Percentiles rank a stretch among this genome's conserved stretches.
phyloP scores from a whole-genome alignment of 2,113 vertebrate species.

The Neodontobutis hainanensis region DNA sequence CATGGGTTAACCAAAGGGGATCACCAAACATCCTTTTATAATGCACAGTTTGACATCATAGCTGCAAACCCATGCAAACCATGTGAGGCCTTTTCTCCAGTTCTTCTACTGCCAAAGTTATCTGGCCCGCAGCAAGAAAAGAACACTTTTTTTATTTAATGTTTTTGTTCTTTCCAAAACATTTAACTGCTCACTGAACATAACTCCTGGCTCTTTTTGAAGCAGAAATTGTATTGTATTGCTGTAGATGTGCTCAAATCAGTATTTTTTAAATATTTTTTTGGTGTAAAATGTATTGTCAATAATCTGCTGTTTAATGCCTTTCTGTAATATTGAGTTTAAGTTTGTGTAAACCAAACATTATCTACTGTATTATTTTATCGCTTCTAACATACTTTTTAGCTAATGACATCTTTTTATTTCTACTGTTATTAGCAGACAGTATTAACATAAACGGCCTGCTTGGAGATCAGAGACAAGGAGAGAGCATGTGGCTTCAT shows the following conservation, averaged over 20 bases:
- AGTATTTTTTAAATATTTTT: background rate
- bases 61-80: constrained; percentile 48
- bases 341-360: background rate
- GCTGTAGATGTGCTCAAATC: background rate
- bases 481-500: constrained; percentile 2
- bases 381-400: background rate
- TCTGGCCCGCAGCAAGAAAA: constrained; percentile 47
- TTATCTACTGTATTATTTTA: constrained; percentile 7
- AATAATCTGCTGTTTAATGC: too few species aligned
- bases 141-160: constrained; percentile 3
- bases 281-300: background rate
- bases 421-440: constrained; percentile 2
- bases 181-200: constrained; percentile 31
- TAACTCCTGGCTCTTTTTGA: constrained; percentile 7
- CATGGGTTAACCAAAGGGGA: constrained; percentile 62
- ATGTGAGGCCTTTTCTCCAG: constrained; percentile 35
- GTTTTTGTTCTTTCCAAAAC: constrained; percentile 41
- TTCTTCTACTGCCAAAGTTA: constrained; percentile 45
- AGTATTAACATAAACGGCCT: constrained; percentile 5
- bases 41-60: constrained; percentile 54
- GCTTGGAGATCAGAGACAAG: constrained; percentile 3
- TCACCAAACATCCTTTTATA: constrained; percentile 49
- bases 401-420: constrained; percentile 5
- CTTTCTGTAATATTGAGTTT: too few species aligned
- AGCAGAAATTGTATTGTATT: background rate